Evolutionary conservation across 2,888 invertebrate species (phyloP).

Genomic region (Oxystoma pomonae): DNA sequence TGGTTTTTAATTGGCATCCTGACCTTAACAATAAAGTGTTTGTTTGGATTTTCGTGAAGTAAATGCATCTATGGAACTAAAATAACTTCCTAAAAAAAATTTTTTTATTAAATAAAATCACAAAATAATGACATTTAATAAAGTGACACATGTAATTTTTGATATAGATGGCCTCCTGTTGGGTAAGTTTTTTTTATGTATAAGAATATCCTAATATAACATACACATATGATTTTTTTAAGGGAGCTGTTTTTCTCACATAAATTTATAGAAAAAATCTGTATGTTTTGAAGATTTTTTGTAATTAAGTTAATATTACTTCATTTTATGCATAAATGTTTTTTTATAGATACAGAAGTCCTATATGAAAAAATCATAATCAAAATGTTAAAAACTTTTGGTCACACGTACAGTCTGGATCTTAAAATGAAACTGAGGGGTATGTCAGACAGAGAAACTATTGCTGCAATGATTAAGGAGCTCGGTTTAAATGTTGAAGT

Average conservation of each 20-base stretch:
- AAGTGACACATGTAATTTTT: constrained; percentile 74
- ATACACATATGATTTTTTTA: not conserved
- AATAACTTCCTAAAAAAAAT: too few relatives aligned
- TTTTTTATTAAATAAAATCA: too few relatives aligned
- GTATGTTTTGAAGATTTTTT: not conserved
- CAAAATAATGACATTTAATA: constrained; percentile 49
- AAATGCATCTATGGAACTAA: too few relatives aligned
- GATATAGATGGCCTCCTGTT: constrained; percentile 65
- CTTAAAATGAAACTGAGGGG: constrained; percentile 54
- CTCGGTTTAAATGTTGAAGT: constrained; percentile 58
- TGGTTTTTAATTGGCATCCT: too few relatives aligned
- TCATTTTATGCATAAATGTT: not conserved
- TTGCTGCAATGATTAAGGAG: constrained; percentile 51
- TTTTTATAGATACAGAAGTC: constrained; percentile 68
- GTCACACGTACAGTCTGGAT: constrained; percentile 73
- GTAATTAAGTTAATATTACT: constrained; percentile 7
- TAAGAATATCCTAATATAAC: constrained; percentile 3
- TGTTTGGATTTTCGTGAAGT: too few relatives aligned
- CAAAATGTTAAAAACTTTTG: constrained; percentile 65
- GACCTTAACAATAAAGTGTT: too few relatives aligned
- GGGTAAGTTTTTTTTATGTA: constrained; percentile 44
- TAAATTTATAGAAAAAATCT: not conserved
- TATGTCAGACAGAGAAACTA: constrained; percentile 51
- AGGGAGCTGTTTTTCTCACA: not conserved
- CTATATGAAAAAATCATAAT: constrained; percentile 73